Evolutionary conservation across 2,113 vertebrate species (phyloP).

Genomic region (Glareola pratincola): DNA sequence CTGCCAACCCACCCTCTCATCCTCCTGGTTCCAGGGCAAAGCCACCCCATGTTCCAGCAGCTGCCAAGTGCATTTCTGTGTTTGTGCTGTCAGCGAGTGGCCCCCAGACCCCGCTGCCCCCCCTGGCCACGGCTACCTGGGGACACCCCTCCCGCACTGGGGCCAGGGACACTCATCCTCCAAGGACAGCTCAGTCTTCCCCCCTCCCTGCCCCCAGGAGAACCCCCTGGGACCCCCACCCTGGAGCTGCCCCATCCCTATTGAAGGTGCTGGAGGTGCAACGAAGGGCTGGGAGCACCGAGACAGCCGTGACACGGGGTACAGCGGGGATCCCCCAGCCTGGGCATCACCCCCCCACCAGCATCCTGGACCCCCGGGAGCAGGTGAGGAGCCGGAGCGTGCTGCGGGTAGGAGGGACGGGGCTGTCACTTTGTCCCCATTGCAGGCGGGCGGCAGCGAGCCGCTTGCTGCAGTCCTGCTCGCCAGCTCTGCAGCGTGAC

Average conservation of each 20-base stretch:
- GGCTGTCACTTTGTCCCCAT: slow-evolving; percentile 5
- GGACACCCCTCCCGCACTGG: neutral
- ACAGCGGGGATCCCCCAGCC: neutral
- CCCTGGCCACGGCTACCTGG: fast-evolving
- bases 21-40: neutral
- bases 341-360: neutral
- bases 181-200: neutral
- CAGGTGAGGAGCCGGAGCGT: neutral
- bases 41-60: fast-evolving
- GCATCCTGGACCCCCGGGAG: neutral
- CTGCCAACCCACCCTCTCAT: neutral
- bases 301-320: fast-evolving
- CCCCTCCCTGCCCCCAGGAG: neutral
- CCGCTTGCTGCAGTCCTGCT: slow-evolving; percentile 56
- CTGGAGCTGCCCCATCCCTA: neutral
- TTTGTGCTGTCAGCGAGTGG: neutral
- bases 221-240: neutral
- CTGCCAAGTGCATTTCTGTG: neutral
- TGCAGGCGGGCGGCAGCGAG: neutral
- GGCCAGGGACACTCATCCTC: neutral
- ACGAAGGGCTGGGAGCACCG: fast-evolving
- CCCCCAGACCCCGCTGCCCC: fast-evolving
- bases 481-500: slow-evolving; percentile 61
- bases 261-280: fast-evolving
- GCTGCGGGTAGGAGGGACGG: neutral